Evolutionary conservation across 2,888 invertebrate species (phyloP).

Genomic region (Pteria penguin): DNA sequence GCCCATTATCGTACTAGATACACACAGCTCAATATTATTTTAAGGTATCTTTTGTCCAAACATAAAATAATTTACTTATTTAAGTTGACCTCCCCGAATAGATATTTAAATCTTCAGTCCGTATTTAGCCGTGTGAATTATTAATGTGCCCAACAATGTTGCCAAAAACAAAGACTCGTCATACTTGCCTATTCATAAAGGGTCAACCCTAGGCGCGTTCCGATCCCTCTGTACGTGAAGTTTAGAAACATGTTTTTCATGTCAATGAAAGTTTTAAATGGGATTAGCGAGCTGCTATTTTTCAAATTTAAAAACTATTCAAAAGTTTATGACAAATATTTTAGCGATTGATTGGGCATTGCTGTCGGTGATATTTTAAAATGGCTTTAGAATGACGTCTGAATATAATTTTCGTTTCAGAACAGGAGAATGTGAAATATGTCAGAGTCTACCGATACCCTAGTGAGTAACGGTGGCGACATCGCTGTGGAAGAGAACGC

Average conservation of each 20-base stretch:
- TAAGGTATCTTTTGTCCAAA: too few relatives aligned
- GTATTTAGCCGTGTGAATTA: not conserved
- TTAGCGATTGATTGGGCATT: not conserved
- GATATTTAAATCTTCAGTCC: not conserved
- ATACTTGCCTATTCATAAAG: not conserved
- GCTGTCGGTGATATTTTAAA: not conserved
- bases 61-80: not conserved
- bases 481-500: slow-evolving; percentile 3
- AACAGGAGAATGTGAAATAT: slow-evolving; percentile 34
- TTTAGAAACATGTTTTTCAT: not conserved
- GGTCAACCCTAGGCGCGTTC: not conserved
- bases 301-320: not conserved
- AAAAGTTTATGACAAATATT: not conserved
- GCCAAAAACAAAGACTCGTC: slow-evolving; percentile 17
- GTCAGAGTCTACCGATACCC: slow-evolving; percentile 27
- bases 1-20: too few relatives aligned
- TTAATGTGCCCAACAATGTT: not conserved
- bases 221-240: not conserved
- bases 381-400: not conserved
- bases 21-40: too few relatives aligned
- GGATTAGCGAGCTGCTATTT: not conserved
- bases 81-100: not conserved
- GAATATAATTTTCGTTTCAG: slow-evolving; percentile 20
- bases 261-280: not conserved
- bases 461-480: slow-evolving; percentile 27